A percentile compares a stretch with the other conserved stretches of the same genome.
These are phyloP conservation scores for Isichthys henryi DNA, from an alignment of 2,113 vertebrate species.

Conservation along the genomic window DNA sequence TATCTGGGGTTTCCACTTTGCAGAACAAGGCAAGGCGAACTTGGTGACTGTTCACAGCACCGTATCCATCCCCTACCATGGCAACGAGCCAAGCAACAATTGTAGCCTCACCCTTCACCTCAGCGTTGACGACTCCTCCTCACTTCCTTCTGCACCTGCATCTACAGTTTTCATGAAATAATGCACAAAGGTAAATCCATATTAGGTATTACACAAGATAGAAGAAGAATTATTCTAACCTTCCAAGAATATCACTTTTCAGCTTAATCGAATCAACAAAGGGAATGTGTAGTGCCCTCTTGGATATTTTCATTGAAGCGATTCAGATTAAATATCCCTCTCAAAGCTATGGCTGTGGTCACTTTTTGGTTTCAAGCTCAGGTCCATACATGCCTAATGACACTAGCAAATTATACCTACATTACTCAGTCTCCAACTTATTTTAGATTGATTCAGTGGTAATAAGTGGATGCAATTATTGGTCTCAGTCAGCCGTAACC, in stretches of 20 bases:
- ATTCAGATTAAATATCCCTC: not conserved
- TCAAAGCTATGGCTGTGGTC: not conserved
- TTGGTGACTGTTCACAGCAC: constrained; percentile 65
- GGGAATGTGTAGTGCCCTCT: not conserved
- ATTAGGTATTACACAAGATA: not conserved
- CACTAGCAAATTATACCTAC: not conserved
- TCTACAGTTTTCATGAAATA: constrained; percentile 7
- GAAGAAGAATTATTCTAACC: not conserved
- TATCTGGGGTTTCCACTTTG: constrained; percentile 59
- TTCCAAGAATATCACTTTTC: not conserved
- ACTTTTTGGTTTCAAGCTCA: not conserved
- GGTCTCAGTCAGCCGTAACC: not conserved
- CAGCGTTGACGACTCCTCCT: constrained; percentile 54
- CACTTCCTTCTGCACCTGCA: not conserved
- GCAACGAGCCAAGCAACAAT: constrained; percentile 27
- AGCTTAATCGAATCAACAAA: not conserved
- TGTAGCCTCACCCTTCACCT: constrained; percentile 64
- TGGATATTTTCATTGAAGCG: not conserved
- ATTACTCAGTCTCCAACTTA: not conserved
- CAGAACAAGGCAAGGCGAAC: constrained; percentile 64
- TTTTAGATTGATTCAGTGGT: not conserved
- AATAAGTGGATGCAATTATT: not conserved
- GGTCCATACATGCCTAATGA: not conserved
- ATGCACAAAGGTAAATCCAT: not conserved
- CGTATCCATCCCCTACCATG: constrained; percentile 54